Conservation (phyloP, 1,140 invertebrate genomes). For the Cryptotermes secundus region DNA sequence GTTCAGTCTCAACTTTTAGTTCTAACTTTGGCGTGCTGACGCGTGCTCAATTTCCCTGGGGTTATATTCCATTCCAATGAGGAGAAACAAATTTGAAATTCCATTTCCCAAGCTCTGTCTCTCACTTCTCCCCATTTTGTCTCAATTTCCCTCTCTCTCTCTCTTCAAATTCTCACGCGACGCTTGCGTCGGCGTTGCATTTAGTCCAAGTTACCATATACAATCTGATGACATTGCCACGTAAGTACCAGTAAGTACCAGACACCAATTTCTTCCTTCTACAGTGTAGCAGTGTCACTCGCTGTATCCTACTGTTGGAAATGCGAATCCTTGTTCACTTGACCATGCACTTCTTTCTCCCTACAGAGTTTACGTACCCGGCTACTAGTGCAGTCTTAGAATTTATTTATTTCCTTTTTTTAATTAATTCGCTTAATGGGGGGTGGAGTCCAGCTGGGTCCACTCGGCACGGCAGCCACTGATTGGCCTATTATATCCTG, state of each 20-base stretch:
- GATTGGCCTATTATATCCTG: too few relatives aligned
- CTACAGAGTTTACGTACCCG: too few relatives aligned
- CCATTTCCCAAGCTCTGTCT: constrained; percentile 15
- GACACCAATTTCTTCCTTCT: too few relatives aligned
- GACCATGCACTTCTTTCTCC: too few relatives aligned
- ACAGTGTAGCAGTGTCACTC: neutral
- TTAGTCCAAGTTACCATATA: neutral
- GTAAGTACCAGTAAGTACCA: neutral
- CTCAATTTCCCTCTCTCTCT: neutral
- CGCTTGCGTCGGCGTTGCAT: neutral
- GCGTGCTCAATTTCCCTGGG: constrained; percentile 20
- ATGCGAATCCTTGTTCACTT: too few relatives aligned
- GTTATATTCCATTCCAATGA: constrained; percentile 25
- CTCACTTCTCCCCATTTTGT: neutral
- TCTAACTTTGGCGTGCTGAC: constrained; percentile 6
- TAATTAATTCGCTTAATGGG: too few relatives aligned
- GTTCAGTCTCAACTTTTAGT: neutral
- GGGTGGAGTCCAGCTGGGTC: too few relatives aligned
- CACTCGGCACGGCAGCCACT: too few relatives aligned
- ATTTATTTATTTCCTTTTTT: too few relatives aligned
- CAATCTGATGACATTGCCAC: neutral
- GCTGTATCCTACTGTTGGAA: neutral
- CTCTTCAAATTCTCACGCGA: neutral
- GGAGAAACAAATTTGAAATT: constrained; percentile 24
- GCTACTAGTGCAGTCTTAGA: too few relatives aligned